Evolutionary conservation across 2,113 vertebrate genomes (phyloP).

Genomic region (Amblyopsis rosae): DNA sequence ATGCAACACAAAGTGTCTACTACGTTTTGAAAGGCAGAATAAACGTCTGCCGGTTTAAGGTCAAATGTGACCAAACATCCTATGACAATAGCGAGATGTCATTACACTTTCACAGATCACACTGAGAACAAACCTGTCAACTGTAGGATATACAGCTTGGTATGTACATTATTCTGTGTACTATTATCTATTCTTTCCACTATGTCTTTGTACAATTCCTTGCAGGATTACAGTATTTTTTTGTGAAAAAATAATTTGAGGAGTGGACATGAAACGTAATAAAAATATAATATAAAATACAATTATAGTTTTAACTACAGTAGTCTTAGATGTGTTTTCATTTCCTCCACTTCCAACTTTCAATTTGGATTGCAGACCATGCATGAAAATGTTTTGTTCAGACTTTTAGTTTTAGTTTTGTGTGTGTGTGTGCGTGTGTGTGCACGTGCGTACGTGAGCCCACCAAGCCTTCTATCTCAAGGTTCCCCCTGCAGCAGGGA

Average conservation of each 20-base stretch:
- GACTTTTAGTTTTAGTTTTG: neutral
- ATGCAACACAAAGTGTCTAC: neutral
- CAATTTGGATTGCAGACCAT: slow-evolving; percentile 23
- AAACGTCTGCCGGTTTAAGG: neutral
- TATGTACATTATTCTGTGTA: too few relatives aligned
- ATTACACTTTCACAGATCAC: too few relatives aligned
- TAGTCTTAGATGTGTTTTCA: neutral
- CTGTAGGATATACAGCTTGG: too few relatives aligned
- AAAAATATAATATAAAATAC: too few relatives aligned
- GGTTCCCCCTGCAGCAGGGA: slow-evolving; percentile 42
- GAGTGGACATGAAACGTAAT: too few relatives aligned
- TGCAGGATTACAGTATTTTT: too few relatives aligned
- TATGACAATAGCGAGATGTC: neutral
- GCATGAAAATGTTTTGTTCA: too few relatives aligned
- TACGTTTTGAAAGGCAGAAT: neutral
- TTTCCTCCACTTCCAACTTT: neutral
- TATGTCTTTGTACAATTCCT: too few relatives aligned
- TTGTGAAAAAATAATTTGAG: too few relatives aligned
- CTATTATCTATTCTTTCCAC: too few relatives aligned
- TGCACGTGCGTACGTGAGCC: slow-evolving; percentile 8
- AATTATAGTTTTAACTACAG: neutral
- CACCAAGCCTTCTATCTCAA: slow-evolving; percentile 36
- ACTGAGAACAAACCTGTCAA: too few relatives aligned
- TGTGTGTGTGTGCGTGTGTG: slow-evolving; percentile 5
- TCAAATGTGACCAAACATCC: neutral